A percentile compares a stretch with the other conserved stretches of the same genome.
These are phyloP conservation scores for Eledone cirrhosa DNA, from an alignment of 2,888 invertebrate species.

Conservation along the genomic window DNA sequence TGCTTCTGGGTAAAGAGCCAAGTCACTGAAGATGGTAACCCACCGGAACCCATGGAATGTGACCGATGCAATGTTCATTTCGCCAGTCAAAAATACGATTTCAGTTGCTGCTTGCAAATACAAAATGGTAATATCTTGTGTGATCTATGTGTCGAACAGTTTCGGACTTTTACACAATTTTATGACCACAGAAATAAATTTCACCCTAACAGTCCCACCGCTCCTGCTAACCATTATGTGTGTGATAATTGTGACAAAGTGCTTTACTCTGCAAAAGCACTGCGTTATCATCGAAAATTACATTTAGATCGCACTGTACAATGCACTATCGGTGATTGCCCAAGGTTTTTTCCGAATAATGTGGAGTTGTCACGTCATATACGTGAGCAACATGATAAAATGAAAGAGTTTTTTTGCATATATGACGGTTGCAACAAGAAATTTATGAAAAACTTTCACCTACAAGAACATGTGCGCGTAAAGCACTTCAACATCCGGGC, in stretches of 20 bases:
- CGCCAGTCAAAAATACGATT: background rate
- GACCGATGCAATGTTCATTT: background rate
- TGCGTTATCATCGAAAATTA: constrained; percentile 41
- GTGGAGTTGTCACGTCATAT: constrained; percentile 30
- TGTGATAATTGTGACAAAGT: constrained; percentile 43
- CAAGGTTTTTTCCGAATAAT: constrained; percentile 32
- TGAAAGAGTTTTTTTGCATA: constrained; percentile 42
- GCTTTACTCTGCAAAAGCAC: constrained; percentile 40
- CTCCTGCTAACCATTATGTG: constrained; percentile 35
- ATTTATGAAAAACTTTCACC: constrained; percentile 47
- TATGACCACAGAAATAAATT: constrained; percentile 43
- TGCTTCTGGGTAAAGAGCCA: constrained; percentile 23
- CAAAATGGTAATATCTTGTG: constrained; percentile 38
- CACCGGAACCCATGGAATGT: constrained; percentile 39
- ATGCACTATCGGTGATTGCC: constrained; percentile 33
- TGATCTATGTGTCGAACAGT: constrained; percentile 45
- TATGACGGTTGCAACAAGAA: constrained; percentile 48
- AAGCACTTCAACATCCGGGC: constrained; percentile 46
- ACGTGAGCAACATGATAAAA: constrained; percentile 36
- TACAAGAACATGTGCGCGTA: constrained; percentile 52
- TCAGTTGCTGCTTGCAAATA: constrained; percentile 4
- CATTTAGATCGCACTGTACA: constrained; percentile 36
- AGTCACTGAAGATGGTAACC: constrained; percentile 14
- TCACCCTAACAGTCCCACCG: constrained; percentile 38
- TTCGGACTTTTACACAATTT: constrained; percentile 42